These are phyloP conservation scores for Cyclopterus lumpus DNA, from an alignment of 2,797 vertebrate species.

Conservation along the genomic window DNA sequence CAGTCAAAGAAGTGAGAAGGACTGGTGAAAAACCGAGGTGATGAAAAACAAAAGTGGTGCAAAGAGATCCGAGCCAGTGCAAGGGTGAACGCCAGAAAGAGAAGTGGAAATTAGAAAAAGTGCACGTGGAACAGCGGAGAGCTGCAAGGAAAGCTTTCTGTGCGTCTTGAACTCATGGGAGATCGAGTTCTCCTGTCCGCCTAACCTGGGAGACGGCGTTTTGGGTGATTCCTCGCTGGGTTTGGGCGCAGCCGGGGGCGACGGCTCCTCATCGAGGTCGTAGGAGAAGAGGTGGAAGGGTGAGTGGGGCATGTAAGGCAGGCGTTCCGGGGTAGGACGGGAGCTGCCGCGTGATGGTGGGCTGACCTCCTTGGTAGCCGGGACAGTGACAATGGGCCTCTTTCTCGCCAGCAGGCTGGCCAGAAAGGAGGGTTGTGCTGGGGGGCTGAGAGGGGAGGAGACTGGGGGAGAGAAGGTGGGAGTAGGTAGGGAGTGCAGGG, in stretches of 20 bases:
- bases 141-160: constrained; percentile 12
- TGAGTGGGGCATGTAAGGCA: constrained; percentile 92
- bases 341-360: constrained; percentile 79
- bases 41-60: constrained; percentile 32
- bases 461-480: constrained; percentile 7
- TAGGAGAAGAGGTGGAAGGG: constrained; percentile 98
- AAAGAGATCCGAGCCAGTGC: constrained; percentile 47
- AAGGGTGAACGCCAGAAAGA: constrained; percentile 31
- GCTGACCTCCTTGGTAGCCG: constrained; percentile 84
- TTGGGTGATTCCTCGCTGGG: constrained; percentile 53
- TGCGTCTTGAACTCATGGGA: constrained; percentile 36
- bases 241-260: constrained; percentile 59
- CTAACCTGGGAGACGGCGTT: constrained; percentile 69
- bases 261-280: constrained; percentile 87
- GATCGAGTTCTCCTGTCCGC: constrained; percentile 16
- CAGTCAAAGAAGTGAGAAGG: constrained; percentile 38
- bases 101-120: constrained; percentile 31
- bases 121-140: constrained; percentile 9
- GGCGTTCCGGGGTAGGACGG: constrained; percentile 81
- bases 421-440: constrained; percentile 75
- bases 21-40: constrained; percentile 34
- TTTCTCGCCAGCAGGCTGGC: constrained; percentile 78
- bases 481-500: background rate
- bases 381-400: constrained; percentile 75
- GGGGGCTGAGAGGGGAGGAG: constrained; percentile 48